These are phyloP conservation scores for Drosophila pullipes DNA, from an alignment of 2,888 invertebrate genomes.

Conservation along the genomic window DNA sequence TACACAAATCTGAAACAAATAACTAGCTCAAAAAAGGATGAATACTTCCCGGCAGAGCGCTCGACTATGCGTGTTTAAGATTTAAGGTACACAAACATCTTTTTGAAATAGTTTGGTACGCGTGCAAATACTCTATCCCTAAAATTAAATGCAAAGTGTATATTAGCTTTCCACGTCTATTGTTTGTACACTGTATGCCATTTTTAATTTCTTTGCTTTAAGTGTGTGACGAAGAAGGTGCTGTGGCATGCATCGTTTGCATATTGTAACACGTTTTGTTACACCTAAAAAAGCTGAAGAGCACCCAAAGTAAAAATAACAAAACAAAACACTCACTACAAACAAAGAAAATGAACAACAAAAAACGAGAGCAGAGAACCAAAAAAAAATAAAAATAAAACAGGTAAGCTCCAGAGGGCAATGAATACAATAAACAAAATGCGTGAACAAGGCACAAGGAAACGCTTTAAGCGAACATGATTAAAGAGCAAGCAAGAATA, in stretches of 20 bases:
- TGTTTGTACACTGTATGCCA: background rate
- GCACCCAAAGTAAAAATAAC: background rate
- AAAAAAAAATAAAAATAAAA: slow-evolving; percentile 9
- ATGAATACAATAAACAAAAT: slow-evolving; percentile 69
- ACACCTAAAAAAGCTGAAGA: slow-evolving; percentile 18
- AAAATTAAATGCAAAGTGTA: background rate
- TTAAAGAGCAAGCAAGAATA: slow-evolving; percentile 53
- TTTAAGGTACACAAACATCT: background rate
- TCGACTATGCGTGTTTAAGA: background rate
- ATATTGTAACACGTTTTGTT: slow-evolving; percentile 51
- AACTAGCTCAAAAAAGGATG: background rate
- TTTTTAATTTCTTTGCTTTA: background rate
- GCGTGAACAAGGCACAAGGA: slow-evolving; percentile 47
- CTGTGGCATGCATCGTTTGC: slow-evolving; percentile 46
- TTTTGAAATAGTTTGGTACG: background rate
- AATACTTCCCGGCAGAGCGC: background rate
- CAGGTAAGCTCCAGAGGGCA: slow-evolving; percentile 65
- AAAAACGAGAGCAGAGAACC: background rate
- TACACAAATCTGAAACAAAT: slow-evolving; percentile 2
- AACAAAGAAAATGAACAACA: background rate
- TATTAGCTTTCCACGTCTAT: background rate
- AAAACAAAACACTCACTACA: background rate
- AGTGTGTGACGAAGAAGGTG: slow-evolving; percentile 15
- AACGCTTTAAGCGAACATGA: slow-evolving; percentile 28
- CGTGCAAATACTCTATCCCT: background rate